phyloP scores from a whole-genome alignment of 2,113 vertebrate genomes.

The Colinus virginianus region DNA sequence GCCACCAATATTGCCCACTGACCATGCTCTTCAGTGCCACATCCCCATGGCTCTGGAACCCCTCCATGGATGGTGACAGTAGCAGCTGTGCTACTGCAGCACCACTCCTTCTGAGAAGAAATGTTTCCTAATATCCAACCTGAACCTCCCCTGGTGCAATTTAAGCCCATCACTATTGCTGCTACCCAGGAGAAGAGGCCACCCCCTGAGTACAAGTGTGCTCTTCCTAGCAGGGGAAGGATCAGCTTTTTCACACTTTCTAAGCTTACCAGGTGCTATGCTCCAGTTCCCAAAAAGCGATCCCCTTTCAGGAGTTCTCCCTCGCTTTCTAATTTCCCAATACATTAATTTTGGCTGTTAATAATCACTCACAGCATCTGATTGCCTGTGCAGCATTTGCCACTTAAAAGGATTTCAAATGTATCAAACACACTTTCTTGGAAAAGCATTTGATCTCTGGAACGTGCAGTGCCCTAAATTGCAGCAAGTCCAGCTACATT shows the following conservation, averaged over 20 bases:
- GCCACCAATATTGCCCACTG: neutral
- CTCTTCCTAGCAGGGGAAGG: no score
- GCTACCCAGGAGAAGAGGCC: no score
- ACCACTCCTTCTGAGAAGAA: no score
- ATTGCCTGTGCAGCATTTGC: neutral
- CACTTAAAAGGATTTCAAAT: neutral
- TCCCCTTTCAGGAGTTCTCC: neutral
- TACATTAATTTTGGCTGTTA: neutral
- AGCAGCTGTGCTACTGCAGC: no score
- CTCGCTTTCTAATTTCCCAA: neutral
- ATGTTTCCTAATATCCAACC: no score
- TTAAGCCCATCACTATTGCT: no score
- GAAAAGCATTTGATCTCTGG: neutral
- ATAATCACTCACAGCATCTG: neutral
- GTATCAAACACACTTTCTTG: neutral
- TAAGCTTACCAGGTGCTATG: neutral
- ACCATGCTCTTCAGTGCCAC: neutral
- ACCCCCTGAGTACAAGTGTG: neutral
- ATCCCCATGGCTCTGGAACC: neutral
- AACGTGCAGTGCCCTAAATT: fast-evolving
- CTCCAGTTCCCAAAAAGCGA: neutral
- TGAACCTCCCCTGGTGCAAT: no score
- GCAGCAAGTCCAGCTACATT: neutral
- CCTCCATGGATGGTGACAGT: neutral
- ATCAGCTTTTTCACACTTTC: no score